Base-by-base conservation (phyloP, 2,888 invertebrate species). In the Chirona hameri region DNA sequence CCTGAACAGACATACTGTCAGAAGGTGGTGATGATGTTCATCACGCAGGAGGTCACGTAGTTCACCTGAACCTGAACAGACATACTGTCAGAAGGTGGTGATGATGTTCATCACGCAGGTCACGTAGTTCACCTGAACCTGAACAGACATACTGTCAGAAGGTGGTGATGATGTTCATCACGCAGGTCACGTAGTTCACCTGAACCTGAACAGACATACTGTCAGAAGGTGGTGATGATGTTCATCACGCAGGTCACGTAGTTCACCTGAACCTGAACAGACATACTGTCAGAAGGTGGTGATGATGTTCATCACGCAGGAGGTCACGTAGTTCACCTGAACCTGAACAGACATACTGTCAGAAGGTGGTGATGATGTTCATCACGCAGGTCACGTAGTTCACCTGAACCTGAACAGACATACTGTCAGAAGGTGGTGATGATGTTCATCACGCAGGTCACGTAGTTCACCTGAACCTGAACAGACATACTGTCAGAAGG, bases 311-410 rank as follows among this genome's bases (percentile, higher is more conserved):
- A 97, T 95, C 21, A 98, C 92, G 65, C 95, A 95, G 81, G 84
- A 84, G 80, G 96, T 94, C 7, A 98, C 96, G 88, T 98, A 98
- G 88, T 93, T 85, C 84, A 82, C 83, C 83, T 76, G 83, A 48
- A 48, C 79, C 48, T 79, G 48, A 24, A 18, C 39, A 39, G 39
- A 39, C 39, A 39, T 2, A 39, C 39, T 39, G 39, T 39, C 39
- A 98, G 91, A 98, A 98, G 0, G 96, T 97, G 85, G 94, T 93
- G 85, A 98, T 94, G 82, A 98, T 94, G 87, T 93, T 96, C 92
- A 97, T 95, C 21, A 98, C 92, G 65, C 95, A 95, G 81, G 84
- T 94, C 7, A 98, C 96, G 88, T 98, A 98, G 88, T 93, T 85
- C 84, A 82, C 83, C 83, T 76, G 83, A 48, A 48, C 79, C 48